These are phyloP conservation scores for Eira barbara DNA, from an alignment of 2,113 vertebrate species.

Conservation along the genomic window DNA sequence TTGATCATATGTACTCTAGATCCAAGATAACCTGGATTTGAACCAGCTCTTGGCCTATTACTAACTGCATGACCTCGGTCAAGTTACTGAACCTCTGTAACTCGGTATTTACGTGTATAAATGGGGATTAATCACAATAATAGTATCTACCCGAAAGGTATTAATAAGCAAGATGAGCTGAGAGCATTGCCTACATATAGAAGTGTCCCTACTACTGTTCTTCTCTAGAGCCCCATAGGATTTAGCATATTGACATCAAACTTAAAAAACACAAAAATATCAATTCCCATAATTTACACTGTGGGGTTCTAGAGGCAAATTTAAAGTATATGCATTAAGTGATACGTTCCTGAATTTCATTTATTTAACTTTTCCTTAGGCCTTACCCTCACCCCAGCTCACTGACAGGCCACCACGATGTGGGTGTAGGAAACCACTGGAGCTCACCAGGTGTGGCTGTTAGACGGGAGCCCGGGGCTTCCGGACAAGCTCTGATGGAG, in stretches of 20 bases:
- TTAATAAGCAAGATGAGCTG: neutral
- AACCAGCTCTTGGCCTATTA: neutral
- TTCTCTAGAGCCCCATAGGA: neutral
- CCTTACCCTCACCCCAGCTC: fast-evolving
- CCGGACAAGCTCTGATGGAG: neutral
- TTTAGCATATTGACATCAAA: neutral
- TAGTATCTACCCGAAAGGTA: neutral
- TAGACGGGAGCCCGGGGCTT: neutral
- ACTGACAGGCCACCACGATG: fast-evolving
- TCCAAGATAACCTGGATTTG: neutral
- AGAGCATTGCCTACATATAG: neutral
- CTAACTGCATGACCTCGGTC: neutral
- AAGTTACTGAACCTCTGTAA: neutral
- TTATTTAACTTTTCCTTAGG: neutral
- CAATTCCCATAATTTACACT: neutral
- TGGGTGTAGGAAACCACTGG: neutral
- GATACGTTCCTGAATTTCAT: neutral
- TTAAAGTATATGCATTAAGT: neutral
- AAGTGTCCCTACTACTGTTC: neutral
- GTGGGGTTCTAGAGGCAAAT: neutral
- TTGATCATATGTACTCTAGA: neutral
- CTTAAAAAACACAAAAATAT: neutral
- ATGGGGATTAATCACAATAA: neutral
- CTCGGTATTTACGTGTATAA: neutral
- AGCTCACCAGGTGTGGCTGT: neutral